Percentiles rank a stretch among this genome's conserved stretches.
Conservation (phyloP, 2,888 invertebrate species). For the Strigamia crassipes region DNA sequence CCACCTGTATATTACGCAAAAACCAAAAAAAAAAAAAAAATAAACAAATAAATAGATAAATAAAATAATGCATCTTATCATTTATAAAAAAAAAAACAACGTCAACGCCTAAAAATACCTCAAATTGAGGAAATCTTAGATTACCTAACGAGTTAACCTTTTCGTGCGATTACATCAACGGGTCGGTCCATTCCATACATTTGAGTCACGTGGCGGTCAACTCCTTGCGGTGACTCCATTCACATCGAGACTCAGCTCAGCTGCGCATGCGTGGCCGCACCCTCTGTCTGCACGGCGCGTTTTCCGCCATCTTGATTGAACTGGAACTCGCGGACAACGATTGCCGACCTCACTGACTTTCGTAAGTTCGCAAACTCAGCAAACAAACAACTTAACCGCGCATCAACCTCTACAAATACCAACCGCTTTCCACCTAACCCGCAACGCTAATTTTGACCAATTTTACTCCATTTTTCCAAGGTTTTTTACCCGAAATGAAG, state of each 20-base stretch:
- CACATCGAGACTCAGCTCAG: not conserved
- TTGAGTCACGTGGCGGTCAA: not conserved
- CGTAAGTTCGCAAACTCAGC: not conserved
- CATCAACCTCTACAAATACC: no score
- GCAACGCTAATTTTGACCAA: not conserved
- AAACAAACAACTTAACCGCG: not conserved
- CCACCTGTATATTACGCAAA: no score
- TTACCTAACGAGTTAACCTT: no score
- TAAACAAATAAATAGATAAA: no score
- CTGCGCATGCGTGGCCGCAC: conserved; percentile 4
- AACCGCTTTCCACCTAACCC: not conserved
- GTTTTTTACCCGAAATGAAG: not conserved
- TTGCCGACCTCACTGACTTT: not conserved
- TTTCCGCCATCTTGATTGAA: conserved; percentile 10
- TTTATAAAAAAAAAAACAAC: no score
- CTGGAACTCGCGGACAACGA: conserved; percentile 2
- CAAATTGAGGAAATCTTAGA: no score
- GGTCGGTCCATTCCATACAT: not conserved
- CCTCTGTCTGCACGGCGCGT: not conserved
- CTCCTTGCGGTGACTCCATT: not conserved
- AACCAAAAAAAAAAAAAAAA: no score
- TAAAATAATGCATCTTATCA: no score
- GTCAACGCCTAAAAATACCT: no score
- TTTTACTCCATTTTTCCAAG: not conserved
- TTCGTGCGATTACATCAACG: not conserved